These are phyloP conservation scores for Rostratula benghalensis DNA, from an alignment of 2,113 vertebrate genomes.

Conservation along the genomic window DNA sequence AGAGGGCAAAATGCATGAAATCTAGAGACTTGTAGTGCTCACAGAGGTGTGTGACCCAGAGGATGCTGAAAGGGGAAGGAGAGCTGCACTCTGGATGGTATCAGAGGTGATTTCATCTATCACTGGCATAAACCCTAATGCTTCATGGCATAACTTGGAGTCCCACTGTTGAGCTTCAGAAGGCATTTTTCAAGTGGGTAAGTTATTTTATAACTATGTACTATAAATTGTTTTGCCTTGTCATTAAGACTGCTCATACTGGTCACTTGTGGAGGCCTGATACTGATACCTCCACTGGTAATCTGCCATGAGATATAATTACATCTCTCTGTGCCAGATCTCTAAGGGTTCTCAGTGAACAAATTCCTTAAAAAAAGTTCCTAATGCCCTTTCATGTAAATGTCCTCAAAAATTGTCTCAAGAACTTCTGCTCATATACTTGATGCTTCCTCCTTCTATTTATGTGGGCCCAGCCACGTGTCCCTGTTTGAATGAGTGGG, in stretches of 20 bases:
- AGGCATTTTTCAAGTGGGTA: background rate
- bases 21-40: background rate
- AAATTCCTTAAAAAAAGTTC: background rate
- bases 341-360: background rate
- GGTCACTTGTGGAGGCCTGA: fast-evolving
- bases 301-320: background rate
- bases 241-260: background rate
- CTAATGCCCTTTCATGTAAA: background rate
- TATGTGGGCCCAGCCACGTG: fast-evolving
- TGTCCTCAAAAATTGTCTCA: background rate
- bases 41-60: background rate
- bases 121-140: background rate
- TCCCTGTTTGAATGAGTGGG: fast-evolving
- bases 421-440: background rate
- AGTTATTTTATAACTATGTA: background rate
- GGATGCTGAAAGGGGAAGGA: background rate
- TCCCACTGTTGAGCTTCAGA: background rate
- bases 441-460: background rate
- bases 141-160: background rate
- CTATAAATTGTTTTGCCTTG: background rate
- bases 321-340: background rate
- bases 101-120: background rate
- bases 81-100: background rate
- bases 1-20: background rate
- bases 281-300: background rate